A percentile compares a stretch with the other conserved stretches of the same genome.
phyloP scores from a whole-genome alignment of 1,140 invertebrate species.

The Nasonia vitripennis region DNA sequence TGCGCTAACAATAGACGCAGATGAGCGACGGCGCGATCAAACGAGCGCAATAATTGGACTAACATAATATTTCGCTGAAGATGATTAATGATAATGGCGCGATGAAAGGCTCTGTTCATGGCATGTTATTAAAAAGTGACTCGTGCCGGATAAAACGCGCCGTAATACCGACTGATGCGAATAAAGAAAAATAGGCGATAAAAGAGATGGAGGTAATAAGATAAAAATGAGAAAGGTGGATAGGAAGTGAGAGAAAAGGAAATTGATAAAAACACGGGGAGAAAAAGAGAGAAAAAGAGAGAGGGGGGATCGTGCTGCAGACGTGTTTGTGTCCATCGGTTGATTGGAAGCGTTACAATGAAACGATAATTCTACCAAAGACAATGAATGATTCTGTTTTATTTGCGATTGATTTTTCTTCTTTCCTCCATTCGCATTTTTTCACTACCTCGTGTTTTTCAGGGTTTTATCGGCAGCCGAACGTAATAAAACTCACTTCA shows the following conservation, averaged over 20 bases:
- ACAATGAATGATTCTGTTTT: slow-evolving; percentile 46
- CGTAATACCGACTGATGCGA: background rate
- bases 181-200: slow-evolving; percentile 15
- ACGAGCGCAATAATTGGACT: too few species aligned
- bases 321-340: slow-evolving; percentile 17
- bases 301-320: background rate
- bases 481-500: slow-evolving; percentile 42
- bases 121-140: too few species aligned
- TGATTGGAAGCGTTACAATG: slow-evolving; percentile 43
- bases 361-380: slow-evolving; percentile 42
- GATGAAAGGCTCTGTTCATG: too few species aligned
- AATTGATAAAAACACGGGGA: slow-evolving; percentile 18
- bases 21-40: too few species aligned
- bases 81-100: too few species aligned
- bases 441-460: background rate
- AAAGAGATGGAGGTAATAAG: slow-evolving; percentile 16
- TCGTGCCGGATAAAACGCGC: background rate
- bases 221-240: slow-evolving; percentile 40
- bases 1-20: too few species aligned
- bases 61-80: too few species aligned
- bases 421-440: background rate
- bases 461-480: slow-evolving; percentile 30
- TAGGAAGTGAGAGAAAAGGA: slow-evolving; percentile 36
- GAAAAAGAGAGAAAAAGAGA: background rate
- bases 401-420: slow-evolving; percentile 39